phyloP scores from a whole-genome alignment of 2,888 invertebrate species.

The Gortyna flavago region DNA sequence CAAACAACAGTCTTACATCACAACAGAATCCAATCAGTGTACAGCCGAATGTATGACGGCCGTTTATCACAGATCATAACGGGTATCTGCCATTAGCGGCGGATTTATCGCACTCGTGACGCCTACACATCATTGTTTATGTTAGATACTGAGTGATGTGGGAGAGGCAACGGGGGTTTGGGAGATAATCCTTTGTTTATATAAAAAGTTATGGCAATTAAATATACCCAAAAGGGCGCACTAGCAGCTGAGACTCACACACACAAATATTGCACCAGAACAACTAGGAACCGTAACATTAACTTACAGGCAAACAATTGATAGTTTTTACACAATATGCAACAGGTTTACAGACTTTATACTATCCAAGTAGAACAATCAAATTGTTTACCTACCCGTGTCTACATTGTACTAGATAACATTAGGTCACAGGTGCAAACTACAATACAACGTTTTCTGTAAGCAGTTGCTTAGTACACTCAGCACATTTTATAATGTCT shows the following conservation, averaged over 20 bases:
- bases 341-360: background rate
- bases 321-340: background rate
- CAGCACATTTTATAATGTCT: conserved; percentile 22
- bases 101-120: conserved; percentile 60
- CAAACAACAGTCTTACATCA: conserved; percentile 65
- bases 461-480: conserved; percentile 1
- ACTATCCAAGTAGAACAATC: background rate
- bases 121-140: conserved; percentile 58
- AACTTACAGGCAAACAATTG: background rate
- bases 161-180: conserved; percentile 9
- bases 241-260: background rate
- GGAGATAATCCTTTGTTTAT: conserved; percentile 13
- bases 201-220: conserved; percentile 10
- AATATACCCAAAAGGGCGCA: background rate
- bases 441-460: background rate
- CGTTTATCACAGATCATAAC: conserved; percentile 75
- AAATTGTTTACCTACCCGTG: background rate
- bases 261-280: background rate
- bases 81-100: conserved; percentile 66
- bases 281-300: background rate
- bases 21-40: conserved; percentile 82
- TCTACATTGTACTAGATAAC: background rate
- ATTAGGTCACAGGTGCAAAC: conserved; percentile 12
- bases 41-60: conserved; percentile 70
- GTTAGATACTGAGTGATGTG: conserved; percentile 52